Percentiles rank a stretch among this genome's conserved stretches.
These are phyloP conservation scores for Bombyx huttoni DNA, from an alignment of 2,888 invertebrate species.

Conservation along the genomic window DNA sequence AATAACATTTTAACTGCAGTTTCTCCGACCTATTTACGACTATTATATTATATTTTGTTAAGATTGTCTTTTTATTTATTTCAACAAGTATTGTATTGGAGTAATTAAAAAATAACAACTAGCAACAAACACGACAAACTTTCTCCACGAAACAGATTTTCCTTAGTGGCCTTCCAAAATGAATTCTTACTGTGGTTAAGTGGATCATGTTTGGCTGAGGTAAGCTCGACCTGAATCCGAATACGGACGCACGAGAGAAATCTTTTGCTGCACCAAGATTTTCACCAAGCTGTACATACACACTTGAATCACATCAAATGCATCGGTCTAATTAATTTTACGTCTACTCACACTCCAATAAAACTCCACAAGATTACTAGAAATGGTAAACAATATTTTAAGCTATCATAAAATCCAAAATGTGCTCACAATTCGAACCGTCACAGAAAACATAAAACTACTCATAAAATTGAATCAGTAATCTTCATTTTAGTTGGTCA, in stretches of 20 bases:
- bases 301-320: background rate
- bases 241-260: conserved; percentile 64
- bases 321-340: background rate
- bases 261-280: conserved; percentile 19
- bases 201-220: conserved; percentile 49
- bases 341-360: background rate
- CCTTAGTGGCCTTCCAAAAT: conserved; percentile 8
- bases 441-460: background rate
- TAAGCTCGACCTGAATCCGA: conserved; percentile 58
- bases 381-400: background rate
- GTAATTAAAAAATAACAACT: no score
- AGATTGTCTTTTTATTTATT: no score
- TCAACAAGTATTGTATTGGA: no score
- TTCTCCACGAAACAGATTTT: background rate
- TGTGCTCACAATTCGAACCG: no score
- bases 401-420: no score
- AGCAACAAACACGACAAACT: no score
- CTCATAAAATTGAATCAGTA: background rate
- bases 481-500: conserved; percentile 30
- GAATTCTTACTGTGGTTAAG: background rate
- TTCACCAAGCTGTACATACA: background rate
- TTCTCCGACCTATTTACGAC: no score
- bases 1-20: no score
- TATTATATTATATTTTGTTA: no score
- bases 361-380: background rate